Conservation (phyloP, 2,113 vertebrate species). For the Platycercus adscitus region DNA sequence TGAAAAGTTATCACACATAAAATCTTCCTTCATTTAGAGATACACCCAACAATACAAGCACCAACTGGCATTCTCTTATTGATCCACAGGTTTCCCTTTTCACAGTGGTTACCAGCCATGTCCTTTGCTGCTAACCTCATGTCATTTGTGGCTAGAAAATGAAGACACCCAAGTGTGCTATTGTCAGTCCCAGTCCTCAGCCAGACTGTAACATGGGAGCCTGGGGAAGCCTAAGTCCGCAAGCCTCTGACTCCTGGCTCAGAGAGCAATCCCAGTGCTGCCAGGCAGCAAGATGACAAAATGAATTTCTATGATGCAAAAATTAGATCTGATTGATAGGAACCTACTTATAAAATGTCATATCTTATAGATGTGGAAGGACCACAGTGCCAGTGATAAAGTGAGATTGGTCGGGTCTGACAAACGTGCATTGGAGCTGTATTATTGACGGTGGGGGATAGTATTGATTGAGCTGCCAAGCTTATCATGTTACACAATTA, state of each 20-base stretch:
- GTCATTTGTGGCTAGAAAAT: slow-evolving; percentile 58
- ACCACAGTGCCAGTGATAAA: slow-evolving; percentile 82
- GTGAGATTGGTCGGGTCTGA: slow-evolving; percentile 81
- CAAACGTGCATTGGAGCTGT: slow-evolving; percentile 66
- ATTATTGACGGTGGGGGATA: slow-evolving; percentile 74
- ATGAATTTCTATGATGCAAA: slow-evolving; percentile 61
- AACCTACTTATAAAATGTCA: slow-evolving; percentile 74
- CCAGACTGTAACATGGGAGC: background rate
- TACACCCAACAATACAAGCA: background rate
- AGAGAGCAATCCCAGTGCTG: background rate
- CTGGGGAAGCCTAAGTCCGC: background rate
- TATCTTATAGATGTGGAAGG: slow-evolving; percentile 69
- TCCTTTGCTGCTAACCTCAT: slow-evolving; percentile 32
- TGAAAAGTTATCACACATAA: background rate
- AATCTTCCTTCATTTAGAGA: slow-evolving; percentile 1
- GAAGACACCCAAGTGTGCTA: slow-evolving; percentile 46
- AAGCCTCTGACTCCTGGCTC: slow-evolving; percentile 16
- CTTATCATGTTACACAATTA: slow-evolving; percentile 85
- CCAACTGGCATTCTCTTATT: slow-evolving; percentile 30
- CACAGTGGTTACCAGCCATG: slow-evolving; percentile 15
- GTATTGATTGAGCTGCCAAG: slow-evolving; percentile 85
- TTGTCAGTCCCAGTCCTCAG: slow-evolving; percentile 23
- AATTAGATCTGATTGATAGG: slow-evolving; percentile 73
- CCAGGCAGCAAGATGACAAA: slow-evolving; percentile 51
- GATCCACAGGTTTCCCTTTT: slow-evolving; percentile 55